Conservation (phyloP, 2,888 invertebrate species). For the Willowsia nigromaculata region DNA sequence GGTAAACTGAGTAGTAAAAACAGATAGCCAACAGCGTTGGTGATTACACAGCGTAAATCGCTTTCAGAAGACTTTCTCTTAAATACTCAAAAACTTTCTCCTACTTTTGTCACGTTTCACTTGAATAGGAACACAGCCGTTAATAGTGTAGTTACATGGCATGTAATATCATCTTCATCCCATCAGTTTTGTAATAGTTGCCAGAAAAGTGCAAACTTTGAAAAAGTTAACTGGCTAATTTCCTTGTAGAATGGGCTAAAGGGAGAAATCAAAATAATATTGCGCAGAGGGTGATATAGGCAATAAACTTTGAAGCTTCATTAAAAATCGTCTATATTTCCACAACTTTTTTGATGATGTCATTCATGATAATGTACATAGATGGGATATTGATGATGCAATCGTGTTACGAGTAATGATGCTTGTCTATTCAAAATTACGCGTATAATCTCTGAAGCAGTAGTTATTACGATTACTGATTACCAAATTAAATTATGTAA, state of each 20-base stretch:
- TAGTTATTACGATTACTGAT: neutral
- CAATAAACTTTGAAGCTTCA: neutral
- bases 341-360: neutral
- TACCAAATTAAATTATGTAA: neutral
- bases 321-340: neutral
- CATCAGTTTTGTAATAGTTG: neutral
- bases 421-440: too few relatives aligned
- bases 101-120: neutral
- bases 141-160: neutral
- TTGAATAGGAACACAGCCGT: neutral
- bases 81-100: conserved; percentile 15
- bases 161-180: neutral
- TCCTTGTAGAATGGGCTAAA: conserved; percentile 7
- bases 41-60: conserved; percentile 15
- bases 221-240: conserved; percentile 54
- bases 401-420: neutral
- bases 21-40: neutral
- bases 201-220: neutral
- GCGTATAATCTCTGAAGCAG: too few relatives aligned
- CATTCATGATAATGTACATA: neutral
- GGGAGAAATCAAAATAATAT: conserved; percentile 2
- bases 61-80: conserved; percentile 9
- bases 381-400: neutral
- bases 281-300: neutral
- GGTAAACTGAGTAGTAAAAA: neutral